Percentiles rank a stretch among this genome's conserved stretches.
Evolutionary conservation across 1,140 invertebrate species (phyloP).

Genomic region (Leptonema lineaticorne): DNA sequence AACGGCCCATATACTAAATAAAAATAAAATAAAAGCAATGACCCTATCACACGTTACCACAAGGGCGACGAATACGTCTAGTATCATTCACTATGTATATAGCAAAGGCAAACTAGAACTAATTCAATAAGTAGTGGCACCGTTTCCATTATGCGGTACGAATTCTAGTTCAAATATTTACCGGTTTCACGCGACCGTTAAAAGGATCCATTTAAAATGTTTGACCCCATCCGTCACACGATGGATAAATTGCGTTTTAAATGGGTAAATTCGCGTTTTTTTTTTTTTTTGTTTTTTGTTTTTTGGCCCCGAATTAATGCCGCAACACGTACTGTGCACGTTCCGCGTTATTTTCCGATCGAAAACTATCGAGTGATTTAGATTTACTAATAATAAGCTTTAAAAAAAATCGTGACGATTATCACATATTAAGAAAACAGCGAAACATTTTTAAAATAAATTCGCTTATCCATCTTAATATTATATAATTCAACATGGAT

Average conservation of each 20-base stretch:
- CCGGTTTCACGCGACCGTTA: not conserved
- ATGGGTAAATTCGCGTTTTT: not conserved
- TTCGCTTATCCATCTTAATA: no score
- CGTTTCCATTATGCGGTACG: not conserved
- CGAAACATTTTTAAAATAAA: no score
- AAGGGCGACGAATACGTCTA: not conserved
- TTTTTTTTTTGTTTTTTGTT: no score
- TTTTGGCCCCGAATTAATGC: not conserved
- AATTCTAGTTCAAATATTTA: not conserved
- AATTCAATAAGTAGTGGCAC: not conserved
- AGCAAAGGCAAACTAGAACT: not conserved
- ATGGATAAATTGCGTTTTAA: not conserved
- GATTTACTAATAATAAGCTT: no score
- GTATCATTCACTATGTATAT: not conserved
- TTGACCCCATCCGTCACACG: not conserved
- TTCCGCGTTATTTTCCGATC: not conserved
- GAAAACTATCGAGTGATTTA: not conserved
- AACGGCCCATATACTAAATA: no score
- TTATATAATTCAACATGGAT: no score
- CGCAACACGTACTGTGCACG: not conserved
- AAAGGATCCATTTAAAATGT: constrained; percentile 1
- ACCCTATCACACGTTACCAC: not conserved
- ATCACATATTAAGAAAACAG: no score
- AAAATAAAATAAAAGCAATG: not conserved
- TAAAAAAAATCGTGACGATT: no score